Evolutionary conservation across 2,113 vertebrate species (phyloP).

Genomic region (Zosterops borbonicus): DNA sequence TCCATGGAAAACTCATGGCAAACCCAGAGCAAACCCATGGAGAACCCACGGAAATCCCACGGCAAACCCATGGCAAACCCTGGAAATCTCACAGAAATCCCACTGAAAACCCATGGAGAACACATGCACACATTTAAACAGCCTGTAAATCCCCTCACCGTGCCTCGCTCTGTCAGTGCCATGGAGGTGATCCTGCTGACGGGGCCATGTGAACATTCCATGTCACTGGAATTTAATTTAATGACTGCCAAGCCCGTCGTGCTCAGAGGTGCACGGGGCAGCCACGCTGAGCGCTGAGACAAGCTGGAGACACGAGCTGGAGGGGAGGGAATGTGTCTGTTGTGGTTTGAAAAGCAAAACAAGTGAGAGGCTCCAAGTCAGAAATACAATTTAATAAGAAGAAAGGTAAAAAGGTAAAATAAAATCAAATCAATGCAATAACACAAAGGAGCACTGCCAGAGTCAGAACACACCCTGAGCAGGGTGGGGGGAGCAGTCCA

Average conservation of each 20-base stretch:
- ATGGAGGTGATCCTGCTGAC: rapidly evolving
- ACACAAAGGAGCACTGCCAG: too few species aligned
- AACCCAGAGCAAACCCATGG: neutral
- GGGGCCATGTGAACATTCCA: neutral
- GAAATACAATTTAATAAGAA: too few species aligned
- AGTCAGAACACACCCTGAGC: too few species aligned
- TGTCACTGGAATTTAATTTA: neutral
- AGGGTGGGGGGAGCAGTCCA: too few species aligned
- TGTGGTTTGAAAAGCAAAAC: too few species aligned
- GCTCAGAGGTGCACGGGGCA: neutral
- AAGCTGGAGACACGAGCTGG: neutral
- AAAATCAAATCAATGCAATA: too few species aligned
- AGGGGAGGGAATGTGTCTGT: neutral
- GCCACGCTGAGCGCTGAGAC: rapidly evolving
- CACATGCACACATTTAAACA: neutral
- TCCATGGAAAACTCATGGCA: neutral
- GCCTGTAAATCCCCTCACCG: rapidly evolving
- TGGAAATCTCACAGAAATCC: neutral
- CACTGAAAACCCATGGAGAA: too few species aligned
- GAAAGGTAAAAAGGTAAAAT: too few species aligned
- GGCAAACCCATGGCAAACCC: too few species aligned
- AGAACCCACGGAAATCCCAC: too few species aligned
- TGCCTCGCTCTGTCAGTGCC: neutral
- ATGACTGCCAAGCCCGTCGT: neutral
- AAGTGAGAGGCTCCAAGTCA: too few species aligned